These are phyloP conservation scores for Yponomeuta plumbellus DNA, from an alignment of 2,888 invertebrate genomes.

Conservation along the genomic window DNA sequence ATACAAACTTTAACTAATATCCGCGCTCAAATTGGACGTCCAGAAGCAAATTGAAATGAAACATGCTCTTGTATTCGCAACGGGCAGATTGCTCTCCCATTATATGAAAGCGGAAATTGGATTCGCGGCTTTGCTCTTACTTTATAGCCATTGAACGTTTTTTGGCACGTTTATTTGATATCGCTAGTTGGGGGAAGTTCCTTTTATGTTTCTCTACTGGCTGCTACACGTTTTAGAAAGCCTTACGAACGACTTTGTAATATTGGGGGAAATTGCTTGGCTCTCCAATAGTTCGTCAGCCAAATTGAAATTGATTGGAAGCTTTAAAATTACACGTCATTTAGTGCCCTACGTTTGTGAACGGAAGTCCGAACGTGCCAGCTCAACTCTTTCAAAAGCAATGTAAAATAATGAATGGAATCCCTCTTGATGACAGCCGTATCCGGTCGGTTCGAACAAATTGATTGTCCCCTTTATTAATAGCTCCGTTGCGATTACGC, in stretches of 20 bases:
- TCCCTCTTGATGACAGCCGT: constrained; percentile 47
- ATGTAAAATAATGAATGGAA: constrained; percentile 34
- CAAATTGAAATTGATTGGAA: background rate
- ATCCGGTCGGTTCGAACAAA: constrained; percentile 45
- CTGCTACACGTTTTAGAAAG: background rate
- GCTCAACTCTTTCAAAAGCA: background rate
- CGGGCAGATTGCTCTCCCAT: constrained; percentile 20
- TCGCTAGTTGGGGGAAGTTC: background rate
- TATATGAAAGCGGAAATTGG: constrained; percentile 41
- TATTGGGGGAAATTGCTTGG: background rate
- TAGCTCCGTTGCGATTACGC: constrained; percentile 13
- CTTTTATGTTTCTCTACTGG: background rate
- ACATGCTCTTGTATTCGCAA: constrained; percentile 11
- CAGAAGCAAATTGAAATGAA: constrained; percentile 13
- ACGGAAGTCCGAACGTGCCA: constrained; percentile 9
- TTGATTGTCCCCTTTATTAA: constrained; percentile 24
- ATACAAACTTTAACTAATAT: background rate
- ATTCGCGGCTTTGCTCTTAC: constrained; percentile 23
- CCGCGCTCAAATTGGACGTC: background rate
- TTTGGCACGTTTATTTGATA: background rate
- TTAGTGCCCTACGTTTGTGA: background rate
- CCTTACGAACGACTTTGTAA: background rate
- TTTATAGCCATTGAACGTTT: constrained; percentile 4
- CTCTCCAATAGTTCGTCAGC: background rate
- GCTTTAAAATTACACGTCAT: background rate